Percentiles rank a stretch among this genome's conserved stretches.
These are phyloP conservation scores for Agrilus planipennis DNA, from an alignment of 1,140 invertebrate genomes.

Conservation along the genomic window DNA sequence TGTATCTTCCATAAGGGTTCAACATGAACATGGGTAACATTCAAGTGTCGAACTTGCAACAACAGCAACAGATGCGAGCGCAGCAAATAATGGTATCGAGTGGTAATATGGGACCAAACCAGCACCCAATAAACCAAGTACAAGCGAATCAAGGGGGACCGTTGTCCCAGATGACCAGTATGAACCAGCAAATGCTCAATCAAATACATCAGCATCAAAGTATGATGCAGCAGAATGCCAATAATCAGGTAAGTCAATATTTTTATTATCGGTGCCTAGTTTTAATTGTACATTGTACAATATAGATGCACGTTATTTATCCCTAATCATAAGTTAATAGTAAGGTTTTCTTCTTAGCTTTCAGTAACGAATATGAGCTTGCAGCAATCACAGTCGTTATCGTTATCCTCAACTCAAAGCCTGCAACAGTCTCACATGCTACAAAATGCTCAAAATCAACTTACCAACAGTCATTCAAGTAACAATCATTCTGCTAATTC, in stretches of 20 bases:
- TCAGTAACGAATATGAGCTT: slow-evolving; percentile 53
- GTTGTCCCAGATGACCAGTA: slow-evolving; percentile 35
- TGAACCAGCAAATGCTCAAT: slow-evolving; percentile 37
- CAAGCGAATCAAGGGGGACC: slow-evolving; percentile 14
- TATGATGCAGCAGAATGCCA: slow-evolving; percentile 34
- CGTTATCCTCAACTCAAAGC: slow-evolving; percentile 31
- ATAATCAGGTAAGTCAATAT: slow-evolving; percentile 24
- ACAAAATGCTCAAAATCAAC: slow-evolving; percentile 30
- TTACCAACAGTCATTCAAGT: slow-evolving; percentile 20
- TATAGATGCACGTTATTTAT: too few species aligned
- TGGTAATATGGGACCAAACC: slow-evolving; percentile 19
- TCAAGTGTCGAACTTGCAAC: slow-evolving; percentile 29
- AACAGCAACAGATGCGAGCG: slow-evolving; percentile 29
- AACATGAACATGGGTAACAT: slow-evolving; percentile 29
- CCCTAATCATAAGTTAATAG: background rate
- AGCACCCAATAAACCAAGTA: slow-evolving; percentile 17
- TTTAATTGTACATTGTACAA: background rate
- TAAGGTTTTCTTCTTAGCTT: slow-evolving; percentile 26
- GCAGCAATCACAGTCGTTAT: slow-evolving; percentile 50
- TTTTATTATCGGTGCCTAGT: background rate
- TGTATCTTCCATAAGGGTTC: slow-evolving; percentile 24
- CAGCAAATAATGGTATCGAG: slow-evolving; percentile 25
- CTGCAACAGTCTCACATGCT: slow-evolving; percentile 10
- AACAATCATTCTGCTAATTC: slow-evolving; percentile 34
- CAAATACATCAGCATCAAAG: slow-evolving; percentile 46